A percentile compares a stretch with the other conserved stretches of the same genome.
Evolutionary conservation across 2,113 vertebrate genomes (phyloP).

Genomic region (Sebastes schlegelii): DNA sequence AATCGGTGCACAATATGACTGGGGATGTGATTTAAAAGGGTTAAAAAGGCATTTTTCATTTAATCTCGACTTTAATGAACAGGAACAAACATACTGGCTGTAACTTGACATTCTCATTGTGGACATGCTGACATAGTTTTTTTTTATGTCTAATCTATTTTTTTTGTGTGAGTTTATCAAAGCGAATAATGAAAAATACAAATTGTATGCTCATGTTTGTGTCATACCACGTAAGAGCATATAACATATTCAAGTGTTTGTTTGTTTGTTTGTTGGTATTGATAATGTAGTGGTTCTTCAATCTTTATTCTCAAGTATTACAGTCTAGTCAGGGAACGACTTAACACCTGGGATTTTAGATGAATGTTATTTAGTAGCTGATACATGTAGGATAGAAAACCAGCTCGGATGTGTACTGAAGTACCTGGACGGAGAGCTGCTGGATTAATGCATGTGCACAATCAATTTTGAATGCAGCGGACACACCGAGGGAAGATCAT

Average conservation of each 20-base stretch:
- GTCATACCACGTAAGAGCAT: background rate
- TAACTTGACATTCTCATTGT: background rate
- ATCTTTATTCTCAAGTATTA: background rate
- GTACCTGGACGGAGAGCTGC: conserved; percentile 23
- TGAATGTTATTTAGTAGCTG: background rate
- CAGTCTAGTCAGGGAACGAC: background rate
- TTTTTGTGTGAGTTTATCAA: background rate
- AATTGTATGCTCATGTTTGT: background rate
- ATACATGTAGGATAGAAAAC: background rate
- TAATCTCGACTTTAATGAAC: too few relatives aligned
- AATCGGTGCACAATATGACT: too few relatives aligned
- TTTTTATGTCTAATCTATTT: background rate
- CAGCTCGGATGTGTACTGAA: background rate
- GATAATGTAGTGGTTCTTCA: background rate
- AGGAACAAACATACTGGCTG: too few relatives aligned
- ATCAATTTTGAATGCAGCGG: conserved; percentile 28
- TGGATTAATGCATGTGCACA: conserved; percentile 39
- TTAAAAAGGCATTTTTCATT: too few relatives aligned
- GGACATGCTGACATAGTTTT: background rate
- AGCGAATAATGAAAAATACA: background rate
- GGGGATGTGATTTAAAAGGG: too few relatives aligned
- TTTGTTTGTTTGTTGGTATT: background rate
- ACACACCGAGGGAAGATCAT: conserved; percentile 1
- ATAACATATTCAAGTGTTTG: background rate
- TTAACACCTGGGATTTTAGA: conserved; percentile 12